A percentile compares a stretch with the other conserved stretches of the same genome.
phyloP scores from a whole-genome alignment of 2,888 invertebrate genomes.

The Harpagoxenus sublaevis region DNA sequence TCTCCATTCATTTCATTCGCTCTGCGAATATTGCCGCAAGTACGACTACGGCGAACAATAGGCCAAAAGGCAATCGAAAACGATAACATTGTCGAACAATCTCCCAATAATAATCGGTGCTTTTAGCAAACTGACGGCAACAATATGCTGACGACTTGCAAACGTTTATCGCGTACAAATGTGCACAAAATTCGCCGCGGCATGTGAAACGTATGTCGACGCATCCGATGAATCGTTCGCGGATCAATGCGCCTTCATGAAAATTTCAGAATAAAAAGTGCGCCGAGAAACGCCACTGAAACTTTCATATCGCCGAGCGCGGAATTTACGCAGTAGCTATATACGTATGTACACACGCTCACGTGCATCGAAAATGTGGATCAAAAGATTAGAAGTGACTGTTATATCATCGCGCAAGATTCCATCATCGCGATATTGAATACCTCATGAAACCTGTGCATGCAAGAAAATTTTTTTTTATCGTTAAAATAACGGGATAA shows the following conservation, averaged over 20 bases:
- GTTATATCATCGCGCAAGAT: constrained; percentile 61
- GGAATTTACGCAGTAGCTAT: constrained; percentile 59
- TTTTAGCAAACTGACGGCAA: constrained; percentile 39
- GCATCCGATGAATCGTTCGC: constrained; percentile 57
- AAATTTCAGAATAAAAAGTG: constrained; percentile 65
- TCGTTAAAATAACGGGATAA: not conserved
- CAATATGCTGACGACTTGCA: constrained; percentile 13
- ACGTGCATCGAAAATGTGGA: constrained; percentile 58
- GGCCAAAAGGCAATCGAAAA: constrained; percentile 42
- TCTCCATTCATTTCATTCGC: constrained; percentile 1
- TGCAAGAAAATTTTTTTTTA: not conserved
- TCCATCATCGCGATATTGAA: constrained; percentile 17
- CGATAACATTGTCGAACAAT: constrained; percentile 39
- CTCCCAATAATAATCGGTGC: constrained; percentile 45
- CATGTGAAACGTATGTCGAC: constrained; percentile 45
- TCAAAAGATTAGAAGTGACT: constrained; percentile 61
- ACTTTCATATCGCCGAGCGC: constrained; percentile 58
- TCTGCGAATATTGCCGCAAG: not conserved
- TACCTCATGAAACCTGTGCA: constrained; percentile 47
- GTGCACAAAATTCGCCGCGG: constrained; percentile 18
- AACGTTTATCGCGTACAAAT: constrained; percentile 32
- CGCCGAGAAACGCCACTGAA: constrained; percentile 24
- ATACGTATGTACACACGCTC: constrained; percentile 36
- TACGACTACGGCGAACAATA: not conserved
- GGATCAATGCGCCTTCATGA: constrained; percentile 63